Conservation (phyloP, 1,140 invertebrate species). For the Brevipalpus yothersi region DNA sequence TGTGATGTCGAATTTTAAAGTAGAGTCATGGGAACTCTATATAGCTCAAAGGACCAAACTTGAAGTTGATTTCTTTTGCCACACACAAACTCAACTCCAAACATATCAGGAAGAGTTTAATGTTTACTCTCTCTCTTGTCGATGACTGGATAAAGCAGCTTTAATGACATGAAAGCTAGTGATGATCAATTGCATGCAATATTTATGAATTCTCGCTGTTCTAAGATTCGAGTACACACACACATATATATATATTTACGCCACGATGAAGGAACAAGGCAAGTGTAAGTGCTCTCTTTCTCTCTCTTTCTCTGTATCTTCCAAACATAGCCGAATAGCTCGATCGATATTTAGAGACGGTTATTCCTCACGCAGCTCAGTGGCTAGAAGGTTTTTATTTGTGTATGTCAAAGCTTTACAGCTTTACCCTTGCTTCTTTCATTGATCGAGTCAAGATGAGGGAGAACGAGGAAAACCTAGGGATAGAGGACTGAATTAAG, state of each 20-base stretch:
- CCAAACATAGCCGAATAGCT: too few species aligned
- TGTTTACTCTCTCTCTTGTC: too few species aligned
- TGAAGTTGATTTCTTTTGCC: too few species aligned
- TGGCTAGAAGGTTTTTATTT: not conserved
- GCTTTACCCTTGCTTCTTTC: too few species aligned
- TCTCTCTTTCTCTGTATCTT: too few species aligned
- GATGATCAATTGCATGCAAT: not conserved
- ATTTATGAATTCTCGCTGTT: not conserved
- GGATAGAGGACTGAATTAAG: not conserved
- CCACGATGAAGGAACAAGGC: too few species aligned
- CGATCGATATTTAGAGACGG: not conserved
- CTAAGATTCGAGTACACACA: not conserved
- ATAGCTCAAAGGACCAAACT: too few species aligned
- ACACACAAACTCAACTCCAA: too few species aligned
- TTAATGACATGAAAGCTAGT: not conserved
- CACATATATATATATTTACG: not conserved
- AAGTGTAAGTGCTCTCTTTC: too few species aligned
- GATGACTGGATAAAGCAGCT: not conserved
- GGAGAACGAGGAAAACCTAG: not conserved
- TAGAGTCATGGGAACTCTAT: too few species aligned
- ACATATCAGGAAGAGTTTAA: too few species aligned
- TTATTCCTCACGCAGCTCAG: not conserved
- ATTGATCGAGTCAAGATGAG: not conserved
- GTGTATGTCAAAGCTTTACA: not conserved
- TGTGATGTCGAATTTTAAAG: too few species aligned